These are phyloP conservation scores for Odocoileus virginianus DNA, from an alignment of 2,113 vertebrate species.

Conservation along the genomic window DNA sequence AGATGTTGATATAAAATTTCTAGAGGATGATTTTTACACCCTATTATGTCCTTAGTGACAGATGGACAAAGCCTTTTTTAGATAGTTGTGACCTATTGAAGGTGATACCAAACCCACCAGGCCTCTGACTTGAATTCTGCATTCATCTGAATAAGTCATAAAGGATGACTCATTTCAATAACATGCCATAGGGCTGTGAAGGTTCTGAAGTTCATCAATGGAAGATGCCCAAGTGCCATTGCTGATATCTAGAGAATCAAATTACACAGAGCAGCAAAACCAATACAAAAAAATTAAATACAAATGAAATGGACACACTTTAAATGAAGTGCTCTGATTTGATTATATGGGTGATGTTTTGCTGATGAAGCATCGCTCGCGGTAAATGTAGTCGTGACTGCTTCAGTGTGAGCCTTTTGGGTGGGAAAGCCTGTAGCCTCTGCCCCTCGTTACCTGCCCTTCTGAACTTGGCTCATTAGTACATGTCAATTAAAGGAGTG, in stretches of 20 bases:
- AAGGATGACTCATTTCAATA: not conserved
- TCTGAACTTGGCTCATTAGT: conserved; percentile 21
- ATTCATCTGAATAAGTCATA: not conserved
- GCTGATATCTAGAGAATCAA: not conserved
- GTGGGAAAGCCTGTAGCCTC: not conserved
- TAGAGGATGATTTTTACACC: not conserved
- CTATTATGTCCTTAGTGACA: not conserved
- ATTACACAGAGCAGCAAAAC: not conserved
- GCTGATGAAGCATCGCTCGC: not conserved
- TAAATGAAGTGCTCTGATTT: not conserved
- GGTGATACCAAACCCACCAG: not conserved
- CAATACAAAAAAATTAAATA: not conserved
- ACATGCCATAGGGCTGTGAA: not conserved
- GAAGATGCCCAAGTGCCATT: not conserved
- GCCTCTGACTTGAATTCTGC: not conserved
- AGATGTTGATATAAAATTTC: not conserved
- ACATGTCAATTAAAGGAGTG: not conserved
- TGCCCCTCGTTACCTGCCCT: not conserved
- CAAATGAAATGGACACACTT: not conserved
- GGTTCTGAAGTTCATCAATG: not conserved
- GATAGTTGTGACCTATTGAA: not conserved
- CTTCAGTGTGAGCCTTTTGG: not conserved
- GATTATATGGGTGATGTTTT: not conserved
- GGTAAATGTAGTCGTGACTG: not conserved
- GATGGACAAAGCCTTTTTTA: not conserved